phyloP scores from a whole-genome alignment of 2,888 invertebrate genomes.

The Clistopyga incitator region DNA sequence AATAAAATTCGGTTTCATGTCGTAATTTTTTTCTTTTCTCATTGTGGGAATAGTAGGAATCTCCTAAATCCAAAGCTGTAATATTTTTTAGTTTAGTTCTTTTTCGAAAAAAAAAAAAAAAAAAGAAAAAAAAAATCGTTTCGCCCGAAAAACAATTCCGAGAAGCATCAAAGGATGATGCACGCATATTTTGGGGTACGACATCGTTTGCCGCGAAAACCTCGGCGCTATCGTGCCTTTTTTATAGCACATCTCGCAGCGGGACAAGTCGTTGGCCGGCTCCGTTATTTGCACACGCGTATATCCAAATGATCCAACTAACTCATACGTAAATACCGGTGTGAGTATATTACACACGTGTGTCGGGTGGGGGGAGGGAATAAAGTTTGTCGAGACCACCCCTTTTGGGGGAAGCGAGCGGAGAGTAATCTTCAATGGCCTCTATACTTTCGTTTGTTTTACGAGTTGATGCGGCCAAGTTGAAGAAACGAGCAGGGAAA shows the following conservation, averaged over 20 bases:
- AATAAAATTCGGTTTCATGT: no score
- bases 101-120: background rate
- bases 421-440: conserved; percentile 63
- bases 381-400: conserved; percentile 57
- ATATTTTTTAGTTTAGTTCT: conserved; percentile 6
- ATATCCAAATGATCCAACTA: conserved; percentile 59
- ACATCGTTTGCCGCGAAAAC: conserved; percentile 34
- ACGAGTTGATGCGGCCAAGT: conserved; percentile 57
- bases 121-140: background rate
- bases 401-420: conserved; percentile 16
- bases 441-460: conserved; percentile 61
- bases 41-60: background rate
- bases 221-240: conserved; percentile 50
- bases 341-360: conserved; percentile 55
- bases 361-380: conserved; percentile 49
- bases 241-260: conserved; percentile 47
- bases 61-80: background rate
- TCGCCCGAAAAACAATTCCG: conserved; percentile 38
- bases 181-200: conserved; percentile 32
- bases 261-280: conserved; percentile 53
- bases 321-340: conserved; percentile 57
- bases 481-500: conserved; percentile 50
- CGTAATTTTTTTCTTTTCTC: background rate
- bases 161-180: conserved; percentile 37
- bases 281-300: conserved; percentile 53